Evolutionary conservation across 2,888 invertebrate genomes (phyloP).

Genomic region (Tipula vernalis): DNA sequence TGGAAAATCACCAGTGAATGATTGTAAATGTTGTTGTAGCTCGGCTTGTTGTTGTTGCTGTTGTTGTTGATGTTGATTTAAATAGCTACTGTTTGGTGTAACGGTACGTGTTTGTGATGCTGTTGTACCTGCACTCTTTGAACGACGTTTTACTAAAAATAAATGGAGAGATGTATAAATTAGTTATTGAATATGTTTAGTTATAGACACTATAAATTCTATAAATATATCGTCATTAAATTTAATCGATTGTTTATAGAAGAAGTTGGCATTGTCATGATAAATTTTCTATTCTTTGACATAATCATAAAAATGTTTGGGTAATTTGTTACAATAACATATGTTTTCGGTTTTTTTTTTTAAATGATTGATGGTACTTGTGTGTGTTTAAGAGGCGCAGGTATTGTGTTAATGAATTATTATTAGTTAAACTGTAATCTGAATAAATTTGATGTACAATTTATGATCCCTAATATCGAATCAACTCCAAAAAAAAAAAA

Average conservation of each 20-base stretch:
- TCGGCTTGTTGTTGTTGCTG: constrained; percentile 24
- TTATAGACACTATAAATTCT: background rate
- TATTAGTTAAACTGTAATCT: no score
- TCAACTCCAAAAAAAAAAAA: no score
- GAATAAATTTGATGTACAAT: no score
- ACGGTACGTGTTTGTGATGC: constrained; percentile 23
- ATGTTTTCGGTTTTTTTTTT: background rate
- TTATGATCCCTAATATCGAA: no score
- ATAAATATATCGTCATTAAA: background rate
- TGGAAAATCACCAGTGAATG: background rate
- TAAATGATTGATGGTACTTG: background rate
- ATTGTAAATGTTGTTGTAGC: constrained; percentile 15
- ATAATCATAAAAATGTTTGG: background rate
- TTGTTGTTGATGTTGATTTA: constrained; percentile 32
- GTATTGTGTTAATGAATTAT: background rate
- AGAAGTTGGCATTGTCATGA: background rate
- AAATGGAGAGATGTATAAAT: constrained; percentile 8
- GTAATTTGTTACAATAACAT: background rate
- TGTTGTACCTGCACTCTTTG: constrained; percentile 30
- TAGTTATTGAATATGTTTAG: background rate
- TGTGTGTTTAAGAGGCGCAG: background rate
- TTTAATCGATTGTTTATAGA: background rate
- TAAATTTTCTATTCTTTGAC: background rate
- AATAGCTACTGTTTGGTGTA: background rate
- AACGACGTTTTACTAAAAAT: constrained; percentile 32